Evolutionary conservation across 2,888 invertebrate genomes (phyloP), one percentile per base, ranked within the genome.

Genomic region (Pachliopta kotzebuea): DNA sequence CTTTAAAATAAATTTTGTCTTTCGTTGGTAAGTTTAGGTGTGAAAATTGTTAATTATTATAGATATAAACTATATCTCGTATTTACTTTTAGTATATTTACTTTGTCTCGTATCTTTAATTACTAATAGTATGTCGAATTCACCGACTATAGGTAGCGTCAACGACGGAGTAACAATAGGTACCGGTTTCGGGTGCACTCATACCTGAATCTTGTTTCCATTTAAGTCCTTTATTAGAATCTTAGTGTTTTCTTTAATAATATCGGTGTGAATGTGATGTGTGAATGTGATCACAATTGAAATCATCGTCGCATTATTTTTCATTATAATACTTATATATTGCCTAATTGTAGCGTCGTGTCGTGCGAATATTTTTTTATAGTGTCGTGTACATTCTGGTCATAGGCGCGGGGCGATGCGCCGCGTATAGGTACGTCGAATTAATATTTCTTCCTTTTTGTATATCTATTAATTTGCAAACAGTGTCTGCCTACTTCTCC

Each of bases 301-400:
- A 81, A 78, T 85, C 85, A 86, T 84, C 74, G 69, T 79, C 76
- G 73, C 76, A 76, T 82, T 83, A 69, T 71, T 79, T n/a, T 80
- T 80, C 79, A 80, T 83, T 76, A 72, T 75, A 75, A 68, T 76
- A 70, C 70, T 76, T 78, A n/a, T n/a, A n/a, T n/a, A 78, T 78
- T 75, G 74, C 70, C 70, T 81, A 78, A 76, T 78, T 71, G 72
- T 79, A 74, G 73, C 68, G 79, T 88, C 84, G 86, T 80, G 74
- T 70, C 75, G 74, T 77, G 78, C 81, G 84, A 84, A 83, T 77
- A 75, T 77, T 81, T 77, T 42, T 80, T 81, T 74, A 80, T 76
- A 73, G 72, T 78, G 85, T 84, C 82, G 91, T 91, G 91, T 90
- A 86, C 83, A 80, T 85, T 90, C 91, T 91, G 91, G 91, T 91